These are phyloP conservation scores for Limnodromus scolopaceus DNA, from an alignment of 2,797 vertebrate genomes.

Conservation along the genomic window DNA sequence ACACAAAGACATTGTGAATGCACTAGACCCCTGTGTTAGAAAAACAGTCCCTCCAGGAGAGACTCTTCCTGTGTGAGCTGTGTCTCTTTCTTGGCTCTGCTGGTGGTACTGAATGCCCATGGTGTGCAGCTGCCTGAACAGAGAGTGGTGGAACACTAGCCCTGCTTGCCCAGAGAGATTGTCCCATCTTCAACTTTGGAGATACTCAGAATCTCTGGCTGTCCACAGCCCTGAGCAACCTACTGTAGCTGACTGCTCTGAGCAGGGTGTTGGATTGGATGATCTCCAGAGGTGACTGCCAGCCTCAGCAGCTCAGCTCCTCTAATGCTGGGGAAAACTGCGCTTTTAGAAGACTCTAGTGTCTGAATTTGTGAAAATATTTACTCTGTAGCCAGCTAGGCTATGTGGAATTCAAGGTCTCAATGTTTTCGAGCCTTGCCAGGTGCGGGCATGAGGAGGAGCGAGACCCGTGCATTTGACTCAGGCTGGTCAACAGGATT, in stretches of 20 bases:
- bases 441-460: too few species aligned
- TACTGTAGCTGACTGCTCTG: neutral
- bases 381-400: too few species aligned
- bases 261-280: neutral
- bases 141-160: neutral
- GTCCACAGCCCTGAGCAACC: neutral
- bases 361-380: too few species aligned
- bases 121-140: neutral
- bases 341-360: too few species aligned
- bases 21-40: neutral
- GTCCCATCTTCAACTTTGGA: neutral
- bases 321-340: too few species aligned
- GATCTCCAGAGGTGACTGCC: neutral
- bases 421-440: too few species aligned
- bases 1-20: neutral
- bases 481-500: too few species aligned
- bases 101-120: neutral
- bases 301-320: neutral
- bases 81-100: neutral
- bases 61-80: neutral
- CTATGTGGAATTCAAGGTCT: too few species aligned
- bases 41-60: neutral
- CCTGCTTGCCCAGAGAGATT: neutral
- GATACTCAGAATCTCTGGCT: neutral
- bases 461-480: too few species aligned